Evolutionary conservation across 2,113 vertebrate genomes (phyloP).

Genomic region (Pachypanchax playfairii): DNA sequence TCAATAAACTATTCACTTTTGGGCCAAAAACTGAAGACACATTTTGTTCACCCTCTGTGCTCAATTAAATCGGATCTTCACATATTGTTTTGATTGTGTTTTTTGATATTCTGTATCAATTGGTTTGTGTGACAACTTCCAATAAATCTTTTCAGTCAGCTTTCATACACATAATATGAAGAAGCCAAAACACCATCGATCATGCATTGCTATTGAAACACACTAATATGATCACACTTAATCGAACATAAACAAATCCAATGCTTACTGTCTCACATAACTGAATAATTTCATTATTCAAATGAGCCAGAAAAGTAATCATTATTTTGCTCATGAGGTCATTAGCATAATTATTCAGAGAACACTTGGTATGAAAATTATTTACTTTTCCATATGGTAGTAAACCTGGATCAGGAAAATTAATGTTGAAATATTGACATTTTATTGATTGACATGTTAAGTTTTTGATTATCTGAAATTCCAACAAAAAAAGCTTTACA

Average conservation of each 20-base stretch:
- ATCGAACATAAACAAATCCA: slow-evolving; percentile 55
- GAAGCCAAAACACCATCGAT: slow-evolving; percentile 51
- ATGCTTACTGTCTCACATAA: slow-evolving; percentile 52
- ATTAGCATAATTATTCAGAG: slow-evolving; percentile 56
- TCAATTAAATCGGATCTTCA: slow-evolving; percentile 15
- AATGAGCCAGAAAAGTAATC: slow-evolving; percentile 62
- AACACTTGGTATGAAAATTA: slow-evolving; percentile 42
- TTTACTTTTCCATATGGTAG: slow-evolving; percentile 56
- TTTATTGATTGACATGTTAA: neutral
- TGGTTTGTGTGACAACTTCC: slow-evolving; percentile 31
- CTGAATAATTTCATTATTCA: slow-evolving; percentile 62
- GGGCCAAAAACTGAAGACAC: slow-evolving; percentile 5
- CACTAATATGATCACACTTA: slow-evolving; percentile 43
- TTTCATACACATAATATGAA: slow-evolving; percentile 39
- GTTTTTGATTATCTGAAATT: slow-evolving; percentile 5
- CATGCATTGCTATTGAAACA: slow-evolving; percentile 47
- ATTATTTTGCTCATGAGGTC: slow-evolving; percentile 42
- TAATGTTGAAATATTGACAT: slow-evolving; percentile 11
- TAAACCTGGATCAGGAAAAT: slow-evolving; percentile 33
- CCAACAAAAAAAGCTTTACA: slow-evolving; percentile 9
- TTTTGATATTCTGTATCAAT: slow-evolving; percentile 29
- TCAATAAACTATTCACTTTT: no score
- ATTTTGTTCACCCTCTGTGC: neutral
- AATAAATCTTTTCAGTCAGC: slow-evolving; percentile 39
- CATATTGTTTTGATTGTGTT: slow-evolving; percentile 15